Conservation (phyloP, 1,140 invertebrate genomes). For the Hestina assimilis region DNA sequence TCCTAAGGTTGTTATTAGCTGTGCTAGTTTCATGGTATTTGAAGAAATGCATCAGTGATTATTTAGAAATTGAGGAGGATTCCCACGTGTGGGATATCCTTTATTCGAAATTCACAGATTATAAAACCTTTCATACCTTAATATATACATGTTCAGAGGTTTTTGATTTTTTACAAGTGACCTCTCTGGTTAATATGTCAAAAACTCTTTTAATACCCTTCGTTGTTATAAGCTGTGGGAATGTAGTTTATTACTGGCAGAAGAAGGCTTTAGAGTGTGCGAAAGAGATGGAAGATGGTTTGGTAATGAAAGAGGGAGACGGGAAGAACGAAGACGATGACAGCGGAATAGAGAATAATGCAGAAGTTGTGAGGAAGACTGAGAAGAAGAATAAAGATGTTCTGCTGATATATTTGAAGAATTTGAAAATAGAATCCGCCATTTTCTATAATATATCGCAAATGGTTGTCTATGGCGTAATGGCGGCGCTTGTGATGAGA, state of each 20-base stretch:
- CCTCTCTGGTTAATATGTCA: constrained; percentile 73
- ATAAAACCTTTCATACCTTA: constrained; percentile 89
- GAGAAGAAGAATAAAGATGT: constrained; percentile 32
- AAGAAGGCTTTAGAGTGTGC: not conserved
- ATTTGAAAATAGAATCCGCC: constrained; percentile 77
- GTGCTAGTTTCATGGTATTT: constrained; percentile 43
- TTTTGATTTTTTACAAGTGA: constrained; percentile 87
- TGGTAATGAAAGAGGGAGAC: constrained; percentile 9
- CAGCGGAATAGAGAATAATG: constrained; percentile 47
- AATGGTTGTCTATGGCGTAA: constrained; percentile 82
- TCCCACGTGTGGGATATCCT: constrained; percentile 89
- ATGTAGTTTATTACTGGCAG: constrained; percentile 69
- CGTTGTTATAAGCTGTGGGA: constrained; percentile 67
- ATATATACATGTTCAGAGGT: constrained; percentile 91
- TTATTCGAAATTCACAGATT: constrained; percentile 86
- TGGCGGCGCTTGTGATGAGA: constrained; percentile 90
- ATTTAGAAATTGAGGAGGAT: constrained; percentile 77
- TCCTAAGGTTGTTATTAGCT: constrained; percentile 45
- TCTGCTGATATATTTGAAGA: constrained; percentile 36
- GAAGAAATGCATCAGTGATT: constrained; percentile 52
- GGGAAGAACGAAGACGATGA: constrained; percentile 36
- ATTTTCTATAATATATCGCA: constrained; percentile 86
- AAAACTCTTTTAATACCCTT: constrained; percentile 80
- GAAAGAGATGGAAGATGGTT: constrained; percentile 20
- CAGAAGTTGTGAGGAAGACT: constrained; percentile 23